Percentiles rank a stretch among this genome's conserved stretches.
phyloP scores from a whole-genome alignment of 2,797 vertebrate genomes.

The Sylvilagus floridanus region DNA sequence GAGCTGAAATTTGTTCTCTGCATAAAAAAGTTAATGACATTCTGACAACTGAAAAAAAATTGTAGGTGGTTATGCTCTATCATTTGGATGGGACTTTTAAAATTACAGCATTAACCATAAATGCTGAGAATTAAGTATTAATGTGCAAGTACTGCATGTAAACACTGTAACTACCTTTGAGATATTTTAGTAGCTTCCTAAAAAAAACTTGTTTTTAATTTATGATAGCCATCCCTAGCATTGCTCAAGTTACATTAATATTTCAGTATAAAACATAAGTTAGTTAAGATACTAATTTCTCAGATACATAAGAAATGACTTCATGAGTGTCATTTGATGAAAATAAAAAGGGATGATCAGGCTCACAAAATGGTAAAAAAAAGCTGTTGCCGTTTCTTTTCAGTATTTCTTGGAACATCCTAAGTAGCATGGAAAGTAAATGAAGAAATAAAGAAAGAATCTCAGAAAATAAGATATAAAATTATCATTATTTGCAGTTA shows the following conservation, averaged over 20 bases:
- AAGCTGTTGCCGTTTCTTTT: not conserved
- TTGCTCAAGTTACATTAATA: conserved; percentile 66
- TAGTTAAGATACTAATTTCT: conserved; percentile 59
- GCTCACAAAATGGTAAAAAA: not conserved
- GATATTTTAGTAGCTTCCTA: conserved; percentile 65
- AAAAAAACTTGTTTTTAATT: conserved; percentile 60
- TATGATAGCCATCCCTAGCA: conserved; percentile 67
- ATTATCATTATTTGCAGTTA: not conserved
- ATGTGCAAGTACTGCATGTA: conserved; percentile 39
- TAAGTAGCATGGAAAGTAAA: not conserved
- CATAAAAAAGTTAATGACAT: conserved; percentile 81
- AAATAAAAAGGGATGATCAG: not conserved
- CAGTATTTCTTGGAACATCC: not conserved
- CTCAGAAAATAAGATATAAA: conserved; percentile 36
- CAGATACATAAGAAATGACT: conserved; percentile 62
- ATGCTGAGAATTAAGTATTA: conserved; percentile 71
- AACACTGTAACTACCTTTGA: conserved; percentile 45
- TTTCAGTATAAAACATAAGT: conserved; percentile 45
- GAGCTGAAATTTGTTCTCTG: conserved; percentile 83
- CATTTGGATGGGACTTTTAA: conserved; percentile 79
- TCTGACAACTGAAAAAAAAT: conserved; percentile 86
- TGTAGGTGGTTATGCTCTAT: conserved; percentile 83
- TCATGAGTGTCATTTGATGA: conserved; percentile 65
- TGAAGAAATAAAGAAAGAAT: conserved; percentile 11
- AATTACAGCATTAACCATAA: conserved; percentile 60